phyloP scores from a whole-genome alignment of 1,140 invertebrate genomes.

The Drosophila rufa region DNA sequence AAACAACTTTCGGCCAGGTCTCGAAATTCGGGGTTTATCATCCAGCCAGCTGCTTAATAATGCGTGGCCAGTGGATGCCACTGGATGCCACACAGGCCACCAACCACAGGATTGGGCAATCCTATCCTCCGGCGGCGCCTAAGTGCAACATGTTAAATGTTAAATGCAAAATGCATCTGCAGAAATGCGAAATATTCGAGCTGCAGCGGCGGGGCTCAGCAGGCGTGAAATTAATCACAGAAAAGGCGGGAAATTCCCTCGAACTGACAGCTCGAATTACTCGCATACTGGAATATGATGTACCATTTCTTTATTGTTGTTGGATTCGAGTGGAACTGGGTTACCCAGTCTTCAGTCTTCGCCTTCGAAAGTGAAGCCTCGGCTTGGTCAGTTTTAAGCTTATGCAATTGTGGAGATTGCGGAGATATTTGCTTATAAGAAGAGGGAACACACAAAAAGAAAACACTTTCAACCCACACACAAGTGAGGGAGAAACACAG shows the following conservation, averaged over 20 bases:
- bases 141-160: constrained; percentile 33
- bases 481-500: constrained; percentile 17
- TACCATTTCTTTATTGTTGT: constrained; percentile 56
- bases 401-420: constrained; percentile 60
- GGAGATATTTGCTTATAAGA: constrained; percentile 41
- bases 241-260: constrained; percentile 25
- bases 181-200: constrained; percentile 58
- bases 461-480: constrained; percentile 70
- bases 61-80: constrained; percentile 66
- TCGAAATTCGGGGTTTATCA: constrained; percentile 50
- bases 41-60: constrained; percentile 74
- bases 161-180: constrained; percentile 67
- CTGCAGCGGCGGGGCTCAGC: constrained; percentile 53
- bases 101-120: constrained; percentile 54
- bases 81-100: constrained; percentile 45
- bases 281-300: constrained; percentile 62
- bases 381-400: constrained; percentile 46
- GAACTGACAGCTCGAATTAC: constrained; percentile 73
- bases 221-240: constrained; percentile 76
- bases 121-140: constrained; percentile 16
- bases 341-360: constrained; percentile 59
- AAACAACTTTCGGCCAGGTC: constrained; percentile 63
- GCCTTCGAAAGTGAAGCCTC: constrained; percentile 66
- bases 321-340: constrained; percentile 59
- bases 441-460: constrained; percentile 38